These are phyloP conservation scores for Scotopteryx bipunctaria DNA, from an alignment of 2,888 invertebrate genomes.

Conservation along the genomic window DNA sequence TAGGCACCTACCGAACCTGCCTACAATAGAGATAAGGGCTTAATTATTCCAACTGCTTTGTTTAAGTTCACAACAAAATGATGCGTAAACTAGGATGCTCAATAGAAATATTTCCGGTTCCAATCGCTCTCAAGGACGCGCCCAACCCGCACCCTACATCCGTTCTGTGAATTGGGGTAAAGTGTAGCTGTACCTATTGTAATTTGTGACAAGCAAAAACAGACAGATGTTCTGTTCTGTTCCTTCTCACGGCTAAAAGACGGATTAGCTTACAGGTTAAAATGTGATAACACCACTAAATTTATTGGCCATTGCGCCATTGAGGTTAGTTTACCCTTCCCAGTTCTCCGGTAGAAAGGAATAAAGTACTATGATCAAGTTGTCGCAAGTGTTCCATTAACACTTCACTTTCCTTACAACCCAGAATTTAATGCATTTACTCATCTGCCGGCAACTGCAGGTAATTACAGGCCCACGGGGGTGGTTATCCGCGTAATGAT, in stretches of 20 bases:
- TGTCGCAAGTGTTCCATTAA: conserved; percentile 65
- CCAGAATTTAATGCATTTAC: conserved; percentile 79
- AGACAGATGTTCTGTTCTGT: conserved; percentile 49
- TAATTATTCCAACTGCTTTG: no score
- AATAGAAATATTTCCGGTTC: conserved; percentile 66
- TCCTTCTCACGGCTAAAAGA: conserved; percentile 20
- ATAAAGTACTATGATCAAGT: conserved; percentile 72
- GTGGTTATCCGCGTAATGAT: conserved; percentile 60
- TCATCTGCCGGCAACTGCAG: conserved; percentile 75
- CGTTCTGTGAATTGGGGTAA: conserved; percentile 70
- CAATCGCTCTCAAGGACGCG: conserved; percentile 70
- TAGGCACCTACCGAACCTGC: not conserved
- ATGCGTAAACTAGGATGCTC: conserved; percentile 35
- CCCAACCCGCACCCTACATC: conserved; percentile 77
- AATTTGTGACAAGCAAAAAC: conserved; percentile 62
- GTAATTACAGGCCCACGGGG: conserved; percentile 71
- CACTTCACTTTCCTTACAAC: conserved; percentile 79
- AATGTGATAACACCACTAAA: conserved; percentile 6
- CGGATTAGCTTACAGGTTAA: conserved; percentile 39
- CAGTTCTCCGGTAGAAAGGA: conserved; percentile 58
- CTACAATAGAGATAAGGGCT: no score
- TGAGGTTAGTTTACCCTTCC: conserved; percentile 58
- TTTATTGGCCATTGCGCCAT: conserved; percentile 43
- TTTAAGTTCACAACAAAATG: conserved; percentile 24
- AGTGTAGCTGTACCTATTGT: conserved; percentile 55